Evolutionary conservation across 2,888 invertebrate genomes (phyloP).

Genomic region (Temnothorax unifasciatus): DNA sequence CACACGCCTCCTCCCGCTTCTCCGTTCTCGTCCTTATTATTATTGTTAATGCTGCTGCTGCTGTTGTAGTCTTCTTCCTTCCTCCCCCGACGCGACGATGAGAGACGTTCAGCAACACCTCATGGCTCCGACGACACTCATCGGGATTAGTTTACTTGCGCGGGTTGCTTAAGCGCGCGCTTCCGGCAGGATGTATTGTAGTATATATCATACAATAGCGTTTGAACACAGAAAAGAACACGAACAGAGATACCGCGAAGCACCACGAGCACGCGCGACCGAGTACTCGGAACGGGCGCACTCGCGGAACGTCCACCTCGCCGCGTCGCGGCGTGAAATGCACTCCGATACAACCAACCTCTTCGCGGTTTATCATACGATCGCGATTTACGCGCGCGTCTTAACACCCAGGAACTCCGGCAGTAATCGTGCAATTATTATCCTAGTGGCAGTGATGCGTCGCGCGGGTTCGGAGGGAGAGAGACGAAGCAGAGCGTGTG

Average conservation of each 20-base stretch:
- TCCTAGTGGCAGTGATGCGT: slow-evolving; percentile 70
- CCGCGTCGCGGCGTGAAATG: slow-evolving; percentile 25
- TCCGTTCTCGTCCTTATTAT: background rate
- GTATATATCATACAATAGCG: slow-evolving; percentile 19
- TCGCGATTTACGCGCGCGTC: slow-evolving; percentile 31
- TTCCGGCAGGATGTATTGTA: slow-evolving; percentile 41
- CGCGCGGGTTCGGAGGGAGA: slow-evolving; percentile 52
- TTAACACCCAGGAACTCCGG: slow-evolving; percentile 17
- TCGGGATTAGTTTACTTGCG: background rate
- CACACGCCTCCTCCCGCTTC: slow-evolving; percentile 3
- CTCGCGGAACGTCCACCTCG: slow-evolving; percentile 14
- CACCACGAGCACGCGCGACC: slow-evolving; percentile 27
- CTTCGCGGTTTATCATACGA: slow-evolving; percentile 4
- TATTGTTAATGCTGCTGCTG: background rate
- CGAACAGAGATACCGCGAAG: slow-evolving; percentile 39
- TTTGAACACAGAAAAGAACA: slow-evolving; percentile 20
- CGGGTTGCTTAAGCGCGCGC: slow-evolving; percentile 37
- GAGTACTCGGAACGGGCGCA: slow-evolving; percentile 48
- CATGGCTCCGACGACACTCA: slow-evolving; percentile 24
- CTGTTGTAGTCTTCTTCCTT: slow-evolving; percentile 21
- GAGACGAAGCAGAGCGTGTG: slow-evolving; percentile 36
- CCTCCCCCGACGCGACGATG: slow-evolving; percentile 3
- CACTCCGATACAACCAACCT: slow-evolving; percentile 11
- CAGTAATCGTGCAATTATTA: slow-evolving; percentile 46
- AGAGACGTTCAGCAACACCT: slow-evolving; percentile 23